A percentile compares a stretch with the other conserved stretches of the same genome.
Conservation (phyloP, 1,140 invertebrate genomes). For the Trichonephila clavipes region DNA sequence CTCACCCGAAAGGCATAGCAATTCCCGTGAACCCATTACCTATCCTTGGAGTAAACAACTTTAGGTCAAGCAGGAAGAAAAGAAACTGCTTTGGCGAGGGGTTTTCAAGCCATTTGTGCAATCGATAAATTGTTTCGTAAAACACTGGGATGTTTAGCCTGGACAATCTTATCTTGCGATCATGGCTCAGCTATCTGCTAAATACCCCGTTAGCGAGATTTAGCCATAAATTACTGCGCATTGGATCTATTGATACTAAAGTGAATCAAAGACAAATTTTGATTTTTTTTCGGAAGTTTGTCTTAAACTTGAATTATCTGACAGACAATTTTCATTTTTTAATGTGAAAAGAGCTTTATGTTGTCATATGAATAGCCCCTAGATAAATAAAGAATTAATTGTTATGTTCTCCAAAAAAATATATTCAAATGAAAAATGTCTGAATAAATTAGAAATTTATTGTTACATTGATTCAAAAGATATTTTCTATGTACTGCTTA, state of each 20-base stretch:
- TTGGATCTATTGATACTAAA: not conserved
- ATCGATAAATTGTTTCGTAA: constrained; percentile 46
- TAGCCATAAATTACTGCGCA: not conserved
- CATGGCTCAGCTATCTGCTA: constrained; percentile 24
- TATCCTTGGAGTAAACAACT: constrained; percentile 28
- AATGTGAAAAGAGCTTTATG: no score
- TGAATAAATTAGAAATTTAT: no score
- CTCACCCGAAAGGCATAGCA: not conserved
- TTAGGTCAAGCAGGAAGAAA: constrained; percentile 6
- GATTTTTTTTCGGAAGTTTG: no score
- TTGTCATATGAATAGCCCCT: no score
- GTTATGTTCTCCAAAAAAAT: no score
- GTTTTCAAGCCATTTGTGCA: constrained; percentile 18
- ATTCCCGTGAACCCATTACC: constrained; percentile 27
- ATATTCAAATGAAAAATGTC: no score
- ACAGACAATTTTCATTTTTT: no score
- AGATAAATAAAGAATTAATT: no score
- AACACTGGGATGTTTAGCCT: constrained; percentile 9
- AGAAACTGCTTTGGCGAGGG: not conserved
- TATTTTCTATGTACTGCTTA: no score
- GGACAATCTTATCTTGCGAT: not conserved
- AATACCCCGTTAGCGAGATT: not conserved
- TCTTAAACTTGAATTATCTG: no score
- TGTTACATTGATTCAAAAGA: no score
- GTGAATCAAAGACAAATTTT: no score